phyloP scores from a whole-genome alignment of 2,797 vertebrate genomes.

The Periparus ater region DNA sequence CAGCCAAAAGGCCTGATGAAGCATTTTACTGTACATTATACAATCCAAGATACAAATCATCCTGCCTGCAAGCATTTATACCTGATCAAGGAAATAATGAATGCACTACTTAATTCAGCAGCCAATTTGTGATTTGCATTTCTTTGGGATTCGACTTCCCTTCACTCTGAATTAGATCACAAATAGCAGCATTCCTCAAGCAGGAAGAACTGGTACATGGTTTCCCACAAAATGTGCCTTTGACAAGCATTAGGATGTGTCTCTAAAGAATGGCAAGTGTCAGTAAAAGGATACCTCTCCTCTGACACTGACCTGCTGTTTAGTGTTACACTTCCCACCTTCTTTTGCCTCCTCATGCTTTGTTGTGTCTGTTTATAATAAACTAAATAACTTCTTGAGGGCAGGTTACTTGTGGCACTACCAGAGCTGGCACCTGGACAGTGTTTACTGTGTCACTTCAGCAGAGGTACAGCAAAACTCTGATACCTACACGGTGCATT shows the following conservation, averaged over 20 bases:
- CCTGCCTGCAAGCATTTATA: not conserved
- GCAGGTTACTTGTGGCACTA: not conserved
- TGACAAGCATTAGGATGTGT: not conserved
- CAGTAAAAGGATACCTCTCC: not conserved
- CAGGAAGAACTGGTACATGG: not conserved
- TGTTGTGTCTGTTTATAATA: not conserved
- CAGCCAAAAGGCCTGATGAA: not conserved
- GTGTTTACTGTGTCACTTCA: not conserved
- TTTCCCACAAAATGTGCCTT: not conserved
- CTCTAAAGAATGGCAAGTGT: not conserved
- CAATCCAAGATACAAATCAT: not conserved
- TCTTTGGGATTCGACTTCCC: not conserved
- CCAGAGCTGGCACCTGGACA: not conserved
- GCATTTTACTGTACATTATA: not conserved
- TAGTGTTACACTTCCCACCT: not conserved
- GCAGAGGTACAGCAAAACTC: not conserved
- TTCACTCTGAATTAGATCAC: not conserved
- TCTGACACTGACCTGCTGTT: not conserved
- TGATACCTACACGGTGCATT: not conserved
- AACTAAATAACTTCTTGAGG: not conserved
- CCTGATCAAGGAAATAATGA: not conserved
- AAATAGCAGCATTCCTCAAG: not conserved
- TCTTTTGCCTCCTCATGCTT: not conserved
- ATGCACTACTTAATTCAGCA: not conserved
- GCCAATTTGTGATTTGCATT: not conserved